Evolutionary conservation across 2,888 invertebrate genomes (phyloP).

Genomic region (Acronicta psi): DNA sequence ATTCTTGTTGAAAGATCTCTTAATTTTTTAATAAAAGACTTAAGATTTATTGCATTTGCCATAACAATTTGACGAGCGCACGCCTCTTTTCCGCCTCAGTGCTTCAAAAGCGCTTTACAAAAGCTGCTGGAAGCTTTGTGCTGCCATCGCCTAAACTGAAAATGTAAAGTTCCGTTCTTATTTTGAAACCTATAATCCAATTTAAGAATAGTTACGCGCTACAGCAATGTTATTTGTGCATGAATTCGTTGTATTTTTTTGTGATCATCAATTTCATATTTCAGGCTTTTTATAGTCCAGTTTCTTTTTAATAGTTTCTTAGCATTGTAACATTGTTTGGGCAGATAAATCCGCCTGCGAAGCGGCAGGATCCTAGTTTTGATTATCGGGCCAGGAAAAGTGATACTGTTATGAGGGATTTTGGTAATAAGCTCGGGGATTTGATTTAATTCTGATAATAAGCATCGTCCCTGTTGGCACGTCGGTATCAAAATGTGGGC

Average conservation of each 20-base stretch:
- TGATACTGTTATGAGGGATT: no score
- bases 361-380: no score
- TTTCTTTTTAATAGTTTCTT: no score
- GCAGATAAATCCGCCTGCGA: no score
- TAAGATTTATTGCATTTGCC: slow-evolving; percentile 22
- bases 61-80: slow-evolving; percentile 25
- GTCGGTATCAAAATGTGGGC: no score
- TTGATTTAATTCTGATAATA: no score
- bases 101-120: slow-evolving; percentile 32
- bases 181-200: slow-evolving; percentile 8
- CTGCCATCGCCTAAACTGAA: slow-evolving; percentile 12
- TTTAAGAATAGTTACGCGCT: background rate
- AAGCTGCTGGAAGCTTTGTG: slow-evolving; percentile 20
- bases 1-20: slow-evolving; percentile 8
- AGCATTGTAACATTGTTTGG: no score
- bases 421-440: no score
- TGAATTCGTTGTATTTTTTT: background rate
- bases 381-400: no score
- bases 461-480: no score
- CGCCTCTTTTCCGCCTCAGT: slow-evolving; percentile 29
- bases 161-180: slow-evolving; percentile 15
- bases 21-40: slow-evolving; percentile 18
- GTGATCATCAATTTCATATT: no score
- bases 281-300: no score
- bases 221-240: slow-evolving; percentile 2